A percentile compares a stretch with the other conserved stretches of the same genome.
phyloP scores from a whole-genome alignment of 2,113 vertebrate species.

The Clarias batrachus region DNA sequence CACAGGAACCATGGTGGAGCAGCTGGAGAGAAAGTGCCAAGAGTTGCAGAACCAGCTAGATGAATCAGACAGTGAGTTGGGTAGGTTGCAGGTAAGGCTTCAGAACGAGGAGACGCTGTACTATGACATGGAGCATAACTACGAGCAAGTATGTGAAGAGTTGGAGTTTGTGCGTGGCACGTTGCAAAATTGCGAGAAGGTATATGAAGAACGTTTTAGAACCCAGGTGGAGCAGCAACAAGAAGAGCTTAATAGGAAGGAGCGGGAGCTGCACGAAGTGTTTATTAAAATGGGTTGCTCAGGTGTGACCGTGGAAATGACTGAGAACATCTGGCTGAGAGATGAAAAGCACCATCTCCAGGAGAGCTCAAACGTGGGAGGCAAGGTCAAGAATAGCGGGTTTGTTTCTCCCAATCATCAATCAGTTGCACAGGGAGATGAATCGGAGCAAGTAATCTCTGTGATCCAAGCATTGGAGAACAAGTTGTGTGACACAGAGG shows the following conservation, averaged over 20 bases:
- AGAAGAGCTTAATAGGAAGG: slow-evolving; percentile 76
- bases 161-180: slow-evolving; percentile 76
- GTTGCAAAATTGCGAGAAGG: slow-evolving; percentile 76
- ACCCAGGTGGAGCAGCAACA: slow-evolving; percentile 35
- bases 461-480: slow-evolving; percentile 87
- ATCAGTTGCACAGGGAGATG: slow-evolving; percentile 49
- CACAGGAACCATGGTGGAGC: slow-evolving; percentile 65
- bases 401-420: slow-evolving; percentile 55
- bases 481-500: slow-evolving; percentile 87
- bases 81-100: slow-evolving; percentile 76
- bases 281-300: slow-evolving; percentile 83
- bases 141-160: slow-evolving; percentile 74
- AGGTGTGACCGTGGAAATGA: slow-evolving; percentile 83
- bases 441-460: slow-evolving; percentile 80
- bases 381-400: slow-evolving; percentile 53
- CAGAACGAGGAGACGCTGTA: slow-evolving; percentile 80
- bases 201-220: slow-evolving; percentile 46
- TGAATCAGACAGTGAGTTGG: slow-evolving; percentile 70
- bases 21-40: slow-evolving; percentile 71
- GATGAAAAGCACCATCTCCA: slow-evolving; percentile 59
- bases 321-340: slow-evolving; percentile 71
- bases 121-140: slow-evolving; percentile 79
- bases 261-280: slow-evolving; percentile 82
- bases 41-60: slow-evolving; percentile 81
- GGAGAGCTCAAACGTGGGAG: slow-evolving; percentile 27